These are phyloP conservation scores for Eupithecia centaureata DNA, from an alignment of 2,888 invertebrate species.

Conservation along the genomic window DNA sequence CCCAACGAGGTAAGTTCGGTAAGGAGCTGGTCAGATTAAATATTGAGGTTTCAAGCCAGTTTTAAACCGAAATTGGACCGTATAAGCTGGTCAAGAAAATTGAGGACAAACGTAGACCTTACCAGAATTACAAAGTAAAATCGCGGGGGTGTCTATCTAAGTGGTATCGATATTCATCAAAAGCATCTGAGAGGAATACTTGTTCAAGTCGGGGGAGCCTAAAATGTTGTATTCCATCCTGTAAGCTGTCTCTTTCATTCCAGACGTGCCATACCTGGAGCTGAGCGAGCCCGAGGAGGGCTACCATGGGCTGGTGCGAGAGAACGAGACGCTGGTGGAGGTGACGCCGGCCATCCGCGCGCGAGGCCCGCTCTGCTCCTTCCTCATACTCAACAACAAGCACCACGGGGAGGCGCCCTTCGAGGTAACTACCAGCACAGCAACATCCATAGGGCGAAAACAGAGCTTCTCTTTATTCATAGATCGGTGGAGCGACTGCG, in stretches of 20 bases:
- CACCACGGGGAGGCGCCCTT: conserved; percentile 98
- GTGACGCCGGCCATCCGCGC: conserved; percentile 96
- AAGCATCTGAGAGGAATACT: not conserved
- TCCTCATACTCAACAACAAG: conserved; percentile 95
- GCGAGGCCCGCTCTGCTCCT: conserved; percentile 92
- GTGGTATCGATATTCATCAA: not conserved
- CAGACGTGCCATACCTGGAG: conserved; percentile 89
- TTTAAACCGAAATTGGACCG: not conserved
- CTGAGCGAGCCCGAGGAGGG: conserved; percentile 92
- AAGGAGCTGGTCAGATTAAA: not conserved
- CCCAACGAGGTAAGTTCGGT: not conserved
- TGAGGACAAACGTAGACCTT: no score
- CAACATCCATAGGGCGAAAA: no score
- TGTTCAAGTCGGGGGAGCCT: not conserved
- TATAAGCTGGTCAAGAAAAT: no score
- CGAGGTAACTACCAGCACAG: conserved; percentile 85
- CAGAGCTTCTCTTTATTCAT: not conserved
- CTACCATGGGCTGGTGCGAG: conserved; percentile 95
- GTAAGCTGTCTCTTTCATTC: conserved; percentile 39
- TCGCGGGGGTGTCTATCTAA: not conserved
- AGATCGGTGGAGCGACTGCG: not conserved
- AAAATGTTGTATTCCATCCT: not conserved
- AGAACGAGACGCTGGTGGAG: conserved; percentile 96
- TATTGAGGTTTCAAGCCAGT: not conserved
- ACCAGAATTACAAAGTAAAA: not conserved